These are phyloP conservation scores for Hyla sarda DNA, from an alignment of 2,113 vertebrate species.

Conservation along the genomic window DNA sequence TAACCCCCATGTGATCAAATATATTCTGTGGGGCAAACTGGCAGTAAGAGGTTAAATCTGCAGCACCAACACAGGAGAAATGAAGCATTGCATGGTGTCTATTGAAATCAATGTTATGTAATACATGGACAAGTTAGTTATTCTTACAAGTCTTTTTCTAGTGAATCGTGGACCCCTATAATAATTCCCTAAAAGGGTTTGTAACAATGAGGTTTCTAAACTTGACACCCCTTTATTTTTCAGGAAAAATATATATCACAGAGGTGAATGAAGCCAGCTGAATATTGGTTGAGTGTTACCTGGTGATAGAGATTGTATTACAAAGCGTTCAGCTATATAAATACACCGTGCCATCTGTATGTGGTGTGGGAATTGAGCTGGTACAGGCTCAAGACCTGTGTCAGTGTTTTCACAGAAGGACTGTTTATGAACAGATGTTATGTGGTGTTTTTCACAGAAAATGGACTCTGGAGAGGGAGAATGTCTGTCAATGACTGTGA, in stretches of 20 bases:
- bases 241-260: slow-evolving; percentile 82
- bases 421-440: slow-evolving; percentile 99
- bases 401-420: slow-evolving; percentile 93
- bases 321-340: slow-evolving; percentile 82
- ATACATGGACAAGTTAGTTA: too few species aligned
- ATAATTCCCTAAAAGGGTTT: not conserved
- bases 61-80: too few species aligned
- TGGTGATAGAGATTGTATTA: slow-evolving; percentile 84
- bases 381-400: slow-evolving; percentile 83
- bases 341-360: slow-evolving; percentile 91
- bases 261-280: slow-evolving; percentile 78
- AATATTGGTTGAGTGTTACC: slow-evolving; percentile 85
- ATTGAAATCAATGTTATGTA: too few species aligned
- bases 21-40: not conserved
- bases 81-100: too few species aligned
- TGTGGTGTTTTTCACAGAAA: slow-evolving; percentile 88
- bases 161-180: too few species aligned
- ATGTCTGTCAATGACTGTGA: slow-evolving; percentile 90
- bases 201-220: not conserved
- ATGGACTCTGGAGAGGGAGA: slow-evolving; percentile 91
- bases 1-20: not conserved
- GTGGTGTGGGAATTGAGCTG: slow-evolving; percentile 91
- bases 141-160: too few species aligned
- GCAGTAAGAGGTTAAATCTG: not conserved
- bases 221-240: slow-evolving; percentile 74